These are phyloP conservation scores for Microctenopoma steveboyesi DNA, from an alignment of 2,797 vertebrate genomes.

Conservation along the genomic window DNA sequence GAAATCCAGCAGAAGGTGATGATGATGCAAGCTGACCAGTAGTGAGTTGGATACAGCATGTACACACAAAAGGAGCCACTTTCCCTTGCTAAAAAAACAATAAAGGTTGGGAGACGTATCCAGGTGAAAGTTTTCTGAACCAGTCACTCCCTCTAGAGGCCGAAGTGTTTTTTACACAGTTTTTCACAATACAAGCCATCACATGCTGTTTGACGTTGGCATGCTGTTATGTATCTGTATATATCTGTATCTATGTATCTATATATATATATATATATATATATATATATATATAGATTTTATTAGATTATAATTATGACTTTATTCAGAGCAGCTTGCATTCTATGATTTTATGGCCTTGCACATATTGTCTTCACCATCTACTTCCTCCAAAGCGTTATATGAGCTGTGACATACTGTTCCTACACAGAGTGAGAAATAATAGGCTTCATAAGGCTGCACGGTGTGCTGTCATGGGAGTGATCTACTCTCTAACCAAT, in stretches of 20 bases:
- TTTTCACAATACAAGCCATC: background rate
- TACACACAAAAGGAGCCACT: conserved; percentile 7
- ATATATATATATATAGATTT: too few relatives aligned
- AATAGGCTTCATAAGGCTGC: conserved; percentile 32
- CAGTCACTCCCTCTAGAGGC: conserved; percentile 7
- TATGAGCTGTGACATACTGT: conserved; percentile 12
- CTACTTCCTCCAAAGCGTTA: background rate
- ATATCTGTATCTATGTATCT: too few relatives aligned
- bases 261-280: too few relatives aligned
- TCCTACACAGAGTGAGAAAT: conserved; percentile 15
- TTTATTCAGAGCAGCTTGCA: background rate
- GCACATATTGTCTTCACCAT: background rate
- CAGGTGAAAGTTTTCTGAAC: background rate
- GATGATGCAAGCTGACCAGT: conserved; percentile 5
- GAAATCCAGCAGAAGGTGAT: conserved; percentile 39
- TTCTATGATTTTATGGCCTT: background rate
- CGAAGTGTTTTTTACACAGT: background rate
- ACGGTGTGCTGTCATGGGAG: conserved; percentile 43
- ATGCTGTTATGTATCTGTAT: too few relatives aligned
- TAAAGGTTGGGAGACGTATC: background rate
- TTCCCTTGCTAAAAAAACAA: background rate
- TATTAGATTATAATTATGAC: background rate
- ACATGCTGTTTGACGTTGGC: background rate
- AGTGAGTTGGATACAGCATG: conserved; percentile 23
- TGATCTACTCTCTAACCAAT: conserved; percentile 44